These are phyloP conservation scores for Malurus alboscapulatus DNA, from an alignment of 2,113 vertebrate species.

Conservation along the genomic window DNA sequence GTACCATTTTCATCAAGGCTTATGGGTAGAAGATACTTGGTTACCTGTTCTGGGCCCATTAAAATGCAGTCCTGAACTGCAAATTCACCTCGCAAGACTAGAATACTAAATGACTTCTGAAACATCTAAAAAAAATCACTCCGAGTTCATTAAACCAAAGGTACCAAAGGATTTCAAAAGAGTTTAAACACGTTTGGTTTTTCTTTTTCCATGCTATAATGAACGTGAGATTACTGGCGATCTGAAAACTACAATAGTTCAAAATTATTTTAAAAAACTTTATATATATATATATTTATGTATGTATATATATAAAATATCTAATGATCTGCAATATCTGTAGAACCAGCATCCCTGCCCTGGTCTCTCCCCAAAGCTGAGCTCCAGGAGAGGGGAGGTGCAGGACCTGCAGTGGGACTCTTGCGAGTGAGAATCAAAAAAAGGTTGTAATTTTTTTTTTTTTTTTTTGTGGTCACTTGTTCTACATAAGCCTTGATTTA, in stretches of 20 bases:
- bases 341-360: slow-evolving; percentile 33
- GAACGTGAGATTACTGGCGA: slow-evolving; percentile 48
- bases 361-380: neutral
- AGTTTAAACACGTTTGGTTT: slow-evolving; percentile 12
- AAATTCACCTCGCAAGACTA: slow-evolving; percentile 65
- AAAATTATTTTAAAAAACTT: slow-evolving; percentile 59
- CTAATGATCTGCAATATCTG: slow-evolving; percentile 46
- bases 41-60: slow-evolving; percentile 55
- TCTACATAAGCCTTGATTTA: slow-evolving; percentile 46
- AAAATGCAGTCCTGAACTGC: slow-evolving; percentile 36
- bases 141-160: slow-evolving; percentile 58
- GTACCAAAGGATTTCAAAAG: slow-evolving; percentile 65
- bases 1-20: slow-evolving; percentile 76
- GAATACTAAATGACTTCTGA: slow-evolving; percentile 53
- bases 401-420: slow-evolving; percentile 3
- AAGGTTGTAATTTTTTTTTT: neutral
- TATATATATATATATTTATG: slow-evolving; percentile 43
- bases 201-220: slow-evolving; percentile 22
- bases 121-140: slow-evolving; percentile 64
- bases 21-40: slow-evolving; percentile 62
- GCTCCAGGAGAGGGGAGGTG: neutral
- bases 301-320: slow-evolving; percentile 61
- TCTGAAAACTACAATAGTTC: slow-evolving; percentile 64
- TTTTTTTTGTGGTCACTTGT: neutral
- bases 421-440: slow-evolving; percentile 46